A percentile compares a stretch with the other conserved stretches of the same genome.
phyloP scores from a whole-genome alignment of 2,797 vertebrate genomes.

The Molothrus ater region DNA sequence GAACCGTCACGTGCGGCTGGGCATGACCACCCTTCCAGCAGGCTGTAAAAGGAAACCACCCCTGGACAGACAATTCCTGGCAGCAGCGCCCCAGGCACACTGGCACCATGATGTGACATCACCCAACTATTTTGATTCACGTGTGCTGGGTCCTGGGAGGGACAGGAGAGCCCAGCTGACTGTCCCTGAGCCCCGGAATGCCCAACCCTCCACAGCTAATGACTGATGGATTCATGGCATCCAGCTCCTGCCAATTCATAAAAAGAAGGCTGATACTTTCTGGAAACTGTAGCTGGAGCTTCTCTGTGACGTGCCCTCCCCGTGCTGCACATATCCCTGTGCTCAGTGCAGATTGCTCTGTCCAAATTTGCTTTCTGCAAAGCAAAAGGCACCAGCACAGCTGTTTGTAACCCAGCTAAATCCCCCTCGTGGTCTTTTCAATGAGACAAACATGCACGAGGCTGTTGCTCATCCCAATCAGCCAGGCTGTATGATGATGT shows the following conservation, averaged over 20 bases:
- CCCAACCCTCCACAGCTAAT: neutral
- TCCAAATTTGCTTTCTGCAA: neutral
- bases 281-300: neutral
- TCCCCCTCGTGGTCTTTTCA: neutral
- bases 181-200: neutral
- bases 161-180: constrained; percentile 51
- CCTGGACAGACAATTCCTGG: constrained; percentile 76
- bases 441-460: neutral
- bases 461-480: neutral
- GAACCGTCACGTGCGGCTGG: constrained; percentile 84
- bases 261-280: constrained; percentile 33
- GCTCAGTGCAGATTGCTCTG: neutral
- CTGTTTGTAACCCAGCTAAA: neutral
- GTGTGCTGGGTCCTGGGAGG: constrained; percentile 38
- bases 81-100: constrained; percentile 67
- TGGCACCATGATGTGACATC: constrained; percentile 78
- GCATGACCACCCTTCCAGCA: constrained; percentile 82
- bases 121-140: constrained; percentile 82
- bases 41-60: constrained; percentile 91
- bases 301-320: neutral
- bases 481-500: neutral
- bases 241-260: neutral
- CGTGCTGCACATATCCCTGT: rapidly evolving
- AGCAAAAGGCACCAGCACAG: neutral
- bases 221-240: constrained; percentile 6